Percentiles rank a stretch among this genome's conserved stretches.
Evolutionary conservation across 2,113 vertebrate genomes (phyloP).

Genomic region (Chaenogobius annularis): DNA sequence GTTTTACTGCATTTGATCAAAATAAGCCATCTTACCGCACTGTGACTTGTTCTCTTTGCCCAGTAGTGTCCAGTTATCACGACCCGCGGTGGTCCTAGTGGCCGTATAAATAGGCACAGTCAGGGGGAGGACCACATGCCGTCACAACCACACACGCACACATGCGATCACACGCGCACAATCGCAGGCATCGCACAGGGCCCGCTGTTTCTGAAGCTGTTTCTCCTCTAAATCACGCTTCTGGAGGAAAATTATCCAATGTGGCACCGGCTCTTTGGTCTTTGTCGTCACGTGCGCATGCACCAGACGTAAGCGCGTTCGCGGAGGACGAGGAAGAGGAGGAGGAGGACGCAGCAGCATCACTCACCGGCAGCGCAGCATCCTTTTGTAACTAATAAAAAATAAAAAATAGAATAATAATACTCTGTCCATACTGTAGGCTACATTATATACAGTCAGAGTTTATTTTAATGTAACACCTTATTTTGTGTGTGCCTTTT

Average conservation of each 20-base stretch:
- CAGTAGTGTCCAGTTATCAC: constrained; percentile 47
- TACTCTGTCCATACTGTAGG: too few species aligned
- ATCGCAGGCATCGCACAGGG: constrained; percentile 22
- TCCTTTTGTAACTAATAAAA: constrained; percentile 15
- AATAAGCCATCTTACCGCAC: constrained; percentile 58
- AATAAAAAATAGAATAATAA: too few species aligned
- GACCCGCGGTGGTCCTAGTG: constrained; percentile 34
- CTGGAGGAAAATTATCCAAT: constrained; percentile 1
- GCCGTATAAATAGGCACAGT: constrained; percentile 67
- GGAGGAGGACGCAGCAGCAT: constrained; percentile 3
- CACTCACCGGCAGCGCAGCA: constrained; percentile 30
- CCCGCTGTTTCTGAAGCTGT: constrained; percentile 22
- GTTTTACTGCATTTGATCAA: constrained; percentile 28
- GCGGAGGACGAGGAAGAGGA: not conserved
- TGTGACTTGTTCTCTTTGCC: constrained; percentile 39
- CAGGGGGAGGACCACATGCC: constrained; percentile 69
- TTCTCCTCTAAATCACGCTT: constrained; percentile 19
- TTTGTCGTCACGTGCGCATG: constrained; percentile 60
- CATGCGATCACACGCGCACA: constrained; percentile 33
- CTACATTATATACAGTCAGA: too few species aligned
- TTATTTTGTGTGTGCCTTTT: too few species aligned
- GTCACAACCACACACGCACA: constrained; percentile 21
- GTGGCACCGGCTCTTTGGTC: constrained; percentile 33
- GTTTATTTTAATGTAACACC: too few species aligned
- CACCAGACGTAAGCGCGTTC: constrained; percentile 44